Evolutionary conservation across 2,797 vertebrate genomes (phyloP), one percentile per base, ranked within the genome.

Genomic region (Ibycter americanus): DNA sequence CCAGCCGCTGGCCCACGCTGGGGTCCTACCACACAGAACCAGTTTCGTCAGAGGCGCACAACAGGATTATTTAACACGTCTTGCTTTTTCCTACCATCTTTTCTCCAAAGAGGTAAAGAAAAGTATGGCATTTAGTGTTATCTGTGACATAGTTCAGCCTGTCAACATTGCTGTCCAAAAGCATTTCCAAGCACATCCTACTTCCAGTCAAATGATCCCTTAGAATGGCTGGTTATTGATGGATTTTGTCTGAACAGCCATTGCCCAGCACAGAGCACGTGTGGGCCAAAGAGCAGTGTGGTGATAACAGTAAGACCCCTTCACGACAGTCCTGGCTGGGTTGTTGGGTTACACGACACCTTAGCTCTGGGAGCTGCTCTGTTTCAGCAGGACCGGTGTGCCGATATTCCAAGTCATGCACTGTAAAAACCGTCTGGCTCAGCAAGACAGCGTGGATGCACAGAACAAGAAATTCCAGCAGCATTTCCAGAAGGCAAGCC

Each of bases 51-150:
- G n/a, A 56, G 12, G 3, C 1, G 2, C 23, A 79, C 79, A 44
- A 55, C n/a, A 25, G 0, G 0, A n/a, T 18, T 36, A 38, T 9
- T 6, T 44, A 40, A 31, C 20, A 42, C 1, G 0, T 9, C 18
- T 12, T 46, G 17, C 12, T 27, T 73, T 81, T 42, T 76, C 34
- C 36, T 71, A 44, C 20, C 17, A 49, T 40, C n/a, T 83, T 47
- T 6, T 52, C 52, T 36, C 40, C 83, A 83, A 55, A 47, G 8
- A 77, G 12, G 16, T 22, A 51, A 89, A 67, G 14, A 29, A 52
- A 80, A 65, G 54, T 29, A 47, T 6, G 29, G 3, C 9, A 42
- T 67, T 84, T 87, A 36, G 15, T 18, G 63, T 22, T 12, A 7
- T 8, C 14, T 21, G 5, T 2, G 47, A n/a, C 9, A 15, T 4